Conservation (phyloP, 1,140 invertebrate genomes). For the Drosophila parabipectinata region DNA sequence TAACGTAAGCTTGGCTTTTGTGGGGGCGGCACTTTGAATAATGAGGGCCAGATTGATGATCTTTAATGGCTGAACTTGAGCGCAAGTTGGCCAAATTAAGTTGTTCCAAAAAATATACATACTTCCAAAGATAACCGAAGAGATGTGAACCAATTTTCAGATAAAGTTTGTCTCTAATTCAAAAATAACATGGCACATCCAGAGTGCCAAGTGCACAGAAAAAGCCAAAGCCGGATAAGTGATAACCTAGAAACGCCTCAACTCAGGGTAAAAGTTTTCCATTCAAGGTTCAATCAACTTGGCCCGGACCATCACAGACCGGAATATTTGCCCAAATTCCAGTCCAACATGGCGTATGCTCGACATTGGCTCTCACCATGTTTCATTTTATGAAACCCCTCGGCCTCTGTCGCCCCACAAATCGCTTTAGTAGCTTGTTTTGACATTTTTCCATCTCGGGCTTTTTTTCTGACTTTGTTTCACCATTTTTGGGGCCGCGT, state of each 20-base stretch:
- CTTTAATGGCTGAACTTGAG: slow-evolving; percentile 40
- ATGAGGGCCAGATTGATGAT: slow-evolving; percentile 51
- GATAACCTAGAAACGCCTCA: slow-evolving; percentile 37
- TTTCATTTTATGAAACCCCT: slow-evolving; percentile 16
- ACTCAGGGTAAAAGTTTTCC: slow-evolving; percentile 15
- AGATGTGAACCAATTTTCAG: not conserved
- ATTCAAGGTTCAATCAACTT: slow-evolving; percentile 49
- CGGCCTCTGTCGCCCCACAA: not conserved
- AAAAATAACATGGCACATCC: slow-evolving; percentile 7
- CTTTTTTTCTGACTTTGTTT: slow-evolving; percentile 5
- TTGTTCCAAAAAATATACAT: slow-evolving; percentile 12
- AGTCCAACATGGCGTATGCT: slow-evolving; percentile 56
- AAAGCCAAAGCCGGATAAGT: slow-evolving; percentile 26
- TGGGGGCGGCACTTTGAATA: slow-evolving; percentile 51
- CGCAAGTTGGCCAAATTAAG: slow-evolving; percentile 43
- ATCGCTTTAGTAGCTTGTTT: slow-evolving; percentile 46
- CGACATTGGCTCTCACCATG: slow-evolving; percentile 38
- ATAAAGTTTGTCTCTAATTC: slow-evolving; percentile 1
- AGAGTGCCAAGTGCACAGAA: slow-evolving; percentile 36
- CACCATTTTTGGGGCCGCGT: slow-evolving; percentile 26
- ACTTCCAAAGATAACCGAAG: not conserved
- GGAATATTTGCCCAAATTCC: slow-evolving; percentile 31
- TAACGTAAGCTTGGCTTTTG: slow-evolving; percentile 45
- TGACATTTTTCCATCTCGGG: slow-evolving; percentile 40
- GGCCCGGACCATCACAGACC: not conserved